Conservation (phyloP, 2,797 vertebrate genomes). For the Cossypha niveicapilla region DNA sequence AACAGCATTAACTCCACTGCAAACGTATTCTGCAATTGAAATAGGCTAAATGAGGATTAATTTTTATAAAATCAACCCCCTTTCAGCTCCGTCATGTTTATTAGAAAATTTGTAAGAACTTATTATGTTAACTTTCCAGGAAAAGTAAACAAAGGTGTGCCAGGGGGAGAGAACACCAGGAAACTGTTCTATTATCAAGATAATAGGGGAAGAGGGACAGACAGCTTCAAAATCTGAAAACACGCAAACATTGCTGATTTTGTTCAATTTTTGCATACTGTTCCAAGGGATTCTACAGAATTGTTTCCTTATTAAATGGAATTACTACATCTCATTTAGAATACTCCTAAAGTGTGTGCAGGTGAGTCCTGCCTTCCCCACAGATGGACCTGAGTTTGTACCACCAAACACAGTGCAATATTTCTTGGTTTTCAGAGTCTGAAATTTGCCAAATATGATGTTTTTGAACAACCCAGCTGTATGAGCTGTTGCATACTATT, state of each 20-base stretch:
- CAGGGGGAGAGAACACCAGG: background rate
- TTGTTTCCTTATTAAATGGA: background rate
- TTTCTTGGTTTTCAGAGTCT: background rate
- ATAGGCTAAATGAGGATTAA: background rate
- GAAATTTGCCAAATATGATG: background rate
- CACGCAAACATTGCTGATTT: background rate
- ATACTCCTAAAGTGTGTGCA: background rate
- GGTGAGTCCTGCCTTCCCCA: background rate
- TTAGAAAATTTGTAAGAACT: background rate
- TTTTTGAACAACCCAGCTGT: background rate
- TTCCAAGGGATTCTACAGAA: background rate
- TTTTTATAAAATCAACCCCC: background rate
- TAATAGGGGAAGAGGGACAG: background rate
- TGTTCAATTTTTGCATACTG: background rate
- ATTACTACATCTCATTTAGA: background rate
- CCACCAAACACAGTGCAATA: background rate
- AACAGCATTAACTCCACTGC: background rate
- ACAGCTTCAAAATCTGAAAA: background rate
- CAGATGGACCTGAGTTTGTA: background rate
- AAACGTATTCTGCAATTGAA: background rate
- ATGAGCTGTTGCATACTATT: background rate
- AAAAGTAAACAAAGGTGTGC: background rate
- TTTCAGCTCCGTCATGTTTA: accelerated
- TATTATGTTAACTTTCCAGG: background rate
- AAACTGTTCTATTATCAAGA: background rate